A percentile compares a stretch with the other conserved stretches of the same genome.
phyloP scores from a whole-genome alignment of 2,888 invertebrate species.

The Coelinius sp. region DNA sequence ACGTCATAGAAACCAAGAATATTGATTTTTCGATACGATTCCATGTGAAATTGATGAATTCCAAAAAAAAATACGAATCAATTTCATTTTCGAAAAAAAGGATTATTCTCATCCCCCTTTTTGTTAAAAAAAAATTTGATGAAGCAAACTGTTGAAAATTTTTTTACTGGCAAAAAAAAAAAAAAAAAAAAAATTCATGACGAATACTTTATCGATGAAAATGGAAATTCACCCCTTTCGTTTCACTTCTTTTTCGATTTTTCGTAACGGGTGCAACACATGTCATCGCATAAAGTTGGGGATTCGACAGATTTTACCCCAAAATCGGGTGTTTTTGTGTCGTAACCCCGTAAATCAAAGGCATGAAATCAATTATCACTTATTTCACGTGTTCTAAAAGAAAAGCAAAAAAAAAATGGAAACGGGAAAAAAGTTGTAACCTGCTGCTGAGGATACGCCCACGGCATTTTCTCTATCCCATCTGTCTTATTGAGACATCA shows the following conservation, averaged over 20 bases:
- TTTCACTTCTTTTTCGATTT: slow-evolving; percentile 16
- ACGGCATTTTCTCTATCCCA: neutral
- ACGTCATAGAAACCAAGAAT: no score
- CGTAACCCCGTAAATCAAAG: slow-evolving; percentile 66
- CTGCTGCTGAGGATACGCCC: slow-evolving; percentile 25
- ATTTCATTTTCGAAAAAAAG: no score
- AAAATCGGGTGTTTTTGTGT: slow-evolving; percentile 61
- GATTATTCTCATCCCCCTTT: no score
- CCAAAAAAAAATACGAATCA: no score
- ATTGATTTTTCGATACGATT: no score
- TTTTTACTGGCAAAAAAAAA: slow-evolving; percentile 30
- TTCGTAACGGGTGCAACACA: slow-evolving; percentile 53
- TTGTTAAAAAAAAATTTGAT: neutral
- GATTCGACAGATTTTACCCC: slow-evolving; percentile 57
- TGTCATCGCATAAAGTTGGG: slow-evolving; percentile 46
- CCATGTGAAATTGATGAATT: no score
- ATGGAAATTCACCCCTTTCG: slow-evolving; percentile 59
- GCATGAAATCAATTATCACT: slow-evolving; percentile 70
- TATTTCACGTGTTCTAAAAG: slow-evolving; percentile 54
- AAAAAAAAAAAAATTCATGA: slow-evolving; percentile 32
- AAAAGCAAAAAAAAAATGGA: slow-evolving; percentile 11
- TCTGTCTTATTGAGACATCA: slow-evolving; percentile 18
- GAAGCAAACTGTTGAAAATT: slow-evolving; percentile 15
- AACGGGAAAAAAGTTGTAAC: slow-evolving; percentile 8
- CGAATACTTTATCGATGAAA: slow-evolving; percentile 59